Percentiles rank a stretch among this genome's conserved stretches.
Evolutionary conservation across 2,797 vertebrate species (phyloP).

Genomic region (Enteromius mattozi): DNA sequence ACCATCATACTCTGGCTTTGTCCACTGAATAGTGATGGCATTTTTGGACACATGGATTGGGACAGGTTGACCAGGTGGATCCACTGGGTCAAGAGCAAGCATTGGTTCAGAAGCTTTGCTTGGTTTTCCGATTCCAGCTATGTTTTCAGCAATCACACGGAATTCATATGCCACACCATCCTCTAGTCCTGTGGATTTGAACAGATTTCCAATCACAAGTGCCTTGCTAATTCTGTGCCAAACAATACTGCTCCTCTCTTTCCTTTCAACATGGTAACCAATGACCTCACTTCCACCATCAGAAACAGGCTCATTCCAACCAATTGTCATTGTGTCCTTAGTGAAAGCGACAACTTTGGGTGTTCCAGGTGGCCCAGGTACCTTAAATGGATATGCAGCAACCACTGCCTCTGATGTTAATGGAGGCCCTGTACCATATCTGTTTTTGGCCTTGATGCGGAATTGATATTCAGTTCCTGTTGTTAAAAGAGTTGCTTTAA

Average conservation of each 20-base stretch:
- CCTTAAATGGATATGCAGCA: constrained; percentile 95
- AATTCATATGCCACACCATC: constrained; percentile 97
- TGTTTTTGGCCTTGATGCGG: constrained; percentile 96
- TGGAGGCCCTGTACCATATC: constrained; percentile 91
- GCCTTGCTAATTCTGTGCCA: constrained; percentile 92
- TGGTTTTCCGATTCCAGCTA: constrained; percentile 95
- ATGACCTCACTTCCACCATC: constrained; percentile 96
- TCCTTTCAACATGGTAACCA: constrained; percentile 96
- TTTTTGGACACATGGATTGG: constrained; percentile 91
- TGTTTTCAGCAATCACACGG: constrained; percentile 94
- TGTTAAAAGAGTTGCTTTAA: constrained; percentile 90
- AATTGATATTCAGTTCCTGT: constrained; percentile 96
- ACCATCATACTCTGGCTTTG: constrained; percentile 96
- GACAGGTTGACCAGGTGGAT: constrained; percentile 92
- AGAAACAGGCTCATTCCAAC: constrained; percentile 94
- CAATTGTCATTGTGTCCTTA: constrained; percentile 94
- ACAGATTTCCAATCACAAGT: constrained; percentile 90
- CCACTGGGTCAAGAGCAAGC: constrained; percentile 93
- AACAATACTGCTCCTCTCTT: constrained; percentile 92
- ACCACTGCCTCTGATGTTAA: constrained; percentile 89
- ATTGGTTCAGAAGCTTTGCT: constrained; percentile 94
- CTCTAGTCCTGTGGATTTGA: constrained; percentile 91
- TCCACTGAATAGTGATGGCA: constrained; percentile 91
- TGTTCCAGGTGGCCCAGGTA: constrained; percentile 96
- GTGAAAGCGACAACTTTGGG: constrained; percentile 90